A percentile compares a stretch with the other conserved stretches of the same genome.
Conservation (phyloP, 2,797 vertebrate genomes). For the Lemur catta region DNA sequence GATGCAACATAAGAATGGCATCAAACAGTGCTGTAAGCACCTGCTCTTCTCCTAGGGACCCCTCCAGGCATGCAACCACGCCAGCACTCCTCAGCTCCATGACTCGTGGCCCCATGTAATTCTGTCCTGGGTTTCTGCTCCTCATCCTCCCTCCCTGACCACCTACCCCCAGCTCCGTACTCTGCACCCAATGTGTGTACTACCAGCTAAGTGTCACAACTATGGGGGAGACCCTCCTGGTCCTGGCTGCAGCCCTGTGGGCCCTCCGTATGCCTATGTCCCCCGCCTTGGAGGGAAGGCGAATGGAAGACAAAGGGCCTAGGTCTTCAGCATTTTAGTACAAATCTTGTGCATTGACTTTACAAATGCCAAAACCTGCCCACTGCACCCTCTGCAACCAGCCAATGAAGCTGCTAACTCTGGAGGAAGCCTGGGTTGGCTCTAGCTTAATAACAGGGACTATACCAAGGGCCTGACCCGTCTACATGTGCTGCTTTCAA, state of each 20-base stretch:
- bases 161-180: not conserved
- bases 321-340: not conserved
- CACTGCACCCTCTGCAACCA: not conserved
- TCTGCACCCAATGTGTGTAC: not conserved
- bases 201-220: not conserved
- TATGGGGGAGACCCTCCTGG: not conserved
- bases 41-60: not conserved
- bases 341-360: not conserved
- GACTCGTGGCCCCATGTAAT: not conserved
- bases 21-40: not conserved
- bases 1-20: not conserved
- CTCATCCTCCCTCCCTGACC: too few species aligned
- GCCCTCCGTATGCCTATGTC: not conserved
- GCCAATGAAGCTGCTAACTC: not conserved
- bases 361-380: not conserved
- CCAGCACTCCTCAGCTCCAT: not conserved
- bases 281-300: not conserved
- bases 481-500: not conserved
- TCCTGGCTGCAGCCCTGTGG: not conserved
- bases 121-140: not conserved
- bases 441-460: not conserved
- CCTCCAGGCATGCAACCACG: accelerated
- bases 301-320: not conserved
- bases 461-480: not conserved
- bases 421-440: not conserved